Base-by-base conservation (phyloP, 2,888 invertebrate genomes). In the Mactromeris polynyma region DNA sequence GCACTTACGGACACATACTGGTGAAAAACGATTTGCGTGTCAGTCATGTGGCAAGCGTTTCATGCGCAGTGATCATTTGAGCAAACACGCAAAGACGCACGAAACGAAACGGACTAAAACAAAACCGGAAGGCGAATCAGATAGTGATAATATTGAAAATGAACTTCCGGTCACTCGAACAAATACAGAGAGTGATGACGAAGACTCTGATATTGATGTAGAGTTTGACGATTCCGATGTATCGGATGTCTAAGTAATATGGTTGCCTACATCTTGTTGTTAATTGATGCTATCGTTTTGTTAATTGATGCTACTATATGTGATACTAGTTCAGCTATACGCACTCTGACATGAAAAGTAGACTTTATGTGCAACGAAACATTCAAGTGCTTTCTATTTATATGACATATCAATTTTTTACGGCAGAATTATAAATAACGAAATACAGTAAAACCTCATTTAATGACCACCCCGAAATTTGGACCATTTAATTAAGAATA, bases 1-100 rank as follows among this genome's bases (percentile, higher is more conserved):
- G 95, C 99, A 99, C 97, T 97, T 99, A 94, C 97, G 99, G 96
- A 99, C 99, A 94, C 99, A 99, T 97, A 98, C 99, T n/a, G 96
- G 96, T 86, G 99, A 99, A 97, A 99, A 99, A 69, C 98, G 99
- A 0, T 99, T 98, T 96, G 98, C 98, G 0, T 99, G 99, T 96
- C 97, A 97, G 0, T 98, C 98, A 36, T 99, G 99, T 95, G 98
- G 98, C 0, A 99, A 99, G 97, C 97, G 98, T 89, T 99, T 99
- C 95, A 99, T 99, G 0, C 97, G 99, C 51, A 98, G 99, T 94
- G 99, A 99, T 96, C 99, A 99, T 96, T 97, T 99, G 88, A 99
- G 99, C 97, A 99, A 99, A 95, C 99, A 99, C 96, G 98, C 98
- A 88, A 98, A 98, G 95, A 99, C 99, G 0, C 99, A 99, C 94